These are phyloP conservation scores for Medauroidea extradentata DNA, from an alignment of 1,140 invertebrate genomes.

Conservation along the genomic window DNA sequence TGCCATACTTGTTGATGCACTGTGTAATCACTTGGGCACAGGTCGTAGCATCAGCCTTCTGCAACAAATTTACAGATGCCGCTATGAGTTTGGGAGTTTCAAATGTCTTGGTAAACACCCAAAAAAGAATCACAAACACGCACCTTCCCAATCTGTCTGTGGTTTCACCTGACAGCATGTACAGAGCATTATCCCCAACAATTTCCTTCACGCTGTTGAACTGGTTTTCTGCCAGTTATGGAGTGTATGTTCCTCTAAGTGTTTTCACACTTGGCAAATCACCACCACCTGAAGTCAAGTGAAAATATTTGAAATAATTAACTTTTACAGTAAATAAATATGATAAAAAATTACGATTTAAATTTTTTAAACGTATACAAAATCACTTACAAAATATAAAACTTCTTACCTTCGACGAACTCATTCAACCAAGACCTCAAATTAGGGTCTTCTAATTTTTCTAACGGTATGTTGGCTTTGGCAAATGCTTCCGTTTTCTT, in stretches of 20 bases:
- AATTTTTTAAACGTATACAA: too few relatives aligned
- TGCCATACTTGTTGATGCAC: background rate
- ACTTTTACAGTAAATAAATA: too few relatives aligned
- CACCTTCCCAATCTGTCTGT: slow-evolving; percentile 1
- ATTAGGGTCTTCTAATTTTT: too few relatives aligned
- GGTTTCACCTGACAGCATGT: background rate
- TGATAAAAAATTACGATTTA: too few relatives aligned
- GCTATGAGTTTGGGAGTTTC: background rate
- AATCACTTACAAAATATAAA: too few relatives aligned
- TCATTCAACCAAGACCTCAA: too few relatives aligned
- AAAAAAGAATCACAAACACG: background rate
- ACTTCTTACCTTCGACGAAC: too few relatives aligned
- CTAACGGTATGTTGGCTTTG: too few relatives aligned
- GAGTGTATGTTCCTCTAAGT: background rate
- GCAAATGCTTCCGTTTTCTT: too few relatives aligned
- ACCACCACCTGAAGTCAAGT: background rate
- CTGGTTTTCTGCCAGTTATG: background rate
- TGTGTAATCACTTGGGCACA: slow-evolving; percentile 5
- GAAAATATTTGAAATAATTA: too few relatives aligned
- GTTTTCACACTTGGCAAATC: background rate
- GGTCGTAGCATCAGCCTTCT: slow-evolving; percentile 2
- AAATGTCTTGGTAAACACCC: background rate
- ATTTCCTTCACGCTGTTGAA: background rate
- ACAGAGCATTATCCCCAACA: background rate
- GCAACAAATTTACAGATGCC: background rate